Evolutionary conservation across 1,140 invertebrate species (phyloP).

Genomic region (Drosophila mauritiana): DNA sequence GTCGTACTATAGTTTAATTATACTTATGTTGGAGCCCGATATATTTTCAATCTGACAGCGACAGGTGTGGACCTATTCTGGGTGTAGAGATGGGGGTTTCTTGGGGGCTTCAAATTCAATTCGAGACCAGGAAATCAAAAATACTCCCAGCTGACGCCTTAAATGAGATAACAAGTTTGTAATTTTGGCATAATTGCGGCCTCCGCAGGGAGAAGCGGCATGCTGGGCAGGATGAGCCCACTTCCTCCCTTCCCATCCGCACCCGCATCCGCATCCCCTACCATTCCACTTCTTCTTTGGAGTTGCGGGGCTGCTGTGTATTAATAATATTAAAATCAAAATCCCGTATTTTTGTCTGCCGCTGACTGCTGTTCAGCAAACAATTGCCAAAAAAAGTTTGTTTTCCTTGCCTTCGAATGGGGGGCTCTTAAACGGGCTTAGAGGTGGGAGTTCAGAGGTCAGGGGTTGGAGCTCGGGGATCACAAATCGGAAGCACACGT

Average conservation of each 20-base stretch:
- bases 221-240: slow-evolving; percentile 5
- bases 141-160: slow-evolving; percentile 72
- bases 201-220: neutral
- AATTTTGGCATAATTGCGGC: slow-evolving; percentile 73
- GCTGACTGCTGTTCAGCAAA: slow-evolving; percentile 20
- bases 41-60: no score
- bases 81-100: neutral
- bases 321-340: slow-evolving; percentile 74
- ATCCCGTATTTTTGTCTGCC: slow-evolving; percentile 58
- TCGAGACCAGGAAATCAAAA: slow-evolving; percentile 71
- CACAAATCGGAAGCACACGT: slow-evolving; percentile 23
- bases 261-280: no score
- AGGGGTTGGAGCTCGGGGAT: neutral
- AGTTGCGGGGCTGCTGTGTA: slow-evolving; percentile 36
- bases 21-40: no score
- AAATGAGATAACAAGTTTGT: slow-evolving; percentile 82
- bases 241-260: neutral
- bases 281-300: slow-evolving; percentile 1
- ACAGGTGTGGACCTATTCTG: slow-evolving; percentile 4
- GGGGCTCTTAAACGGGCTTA: neutral
- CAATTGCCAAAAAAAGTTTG: slow-evolving; percentile 36
- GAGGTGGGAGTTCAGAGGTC: neutral
- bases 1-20: no score
- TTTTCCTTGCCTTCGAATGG: slow-evolving; percentile 7
- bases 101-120: neutral